phyloP scores from a whole-genome alignment of 2,797 vertebrate species.

The Cirrhinus molitorella region DNA sequence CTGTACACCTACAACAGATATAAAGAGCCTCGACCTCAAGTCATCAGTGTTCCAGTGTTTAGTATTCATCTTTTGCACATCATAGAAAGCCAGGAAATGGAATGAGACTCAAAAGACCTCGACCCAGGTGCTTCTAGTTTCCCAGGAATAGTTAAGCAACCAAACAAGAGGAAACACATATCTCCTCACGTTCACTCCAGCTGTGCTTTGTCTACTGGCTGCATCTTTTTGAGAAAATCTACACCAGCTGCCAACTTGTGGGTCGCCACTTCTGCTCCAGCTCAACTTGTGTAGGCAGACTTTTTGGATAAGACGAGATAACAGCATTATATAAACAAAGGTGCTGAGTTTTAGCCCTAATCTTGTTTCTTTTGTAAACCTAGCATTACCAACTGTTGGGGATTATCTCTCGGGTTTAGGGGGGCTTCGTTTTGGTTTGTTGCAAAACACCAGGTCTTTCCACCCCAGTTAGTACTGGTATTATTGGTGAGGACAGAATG shows the following conservation, averaged over 20 bases:
- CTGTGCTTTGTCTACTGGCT: conserved; percentile 28
- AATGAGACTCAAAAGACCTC: neutral
- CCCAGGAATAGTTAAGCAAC: conserved; percentile 23
- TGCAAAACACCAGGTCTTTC: conserved; percentile 27
- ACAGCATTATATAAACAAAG: conserved; percentile 53
- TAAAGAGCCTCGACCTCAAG: neutral
- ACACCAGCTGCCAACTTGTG: conserved; percentile 16
- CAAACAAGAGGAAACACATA: conserved; percentile 9
- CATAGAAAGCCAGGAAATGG: neutral
- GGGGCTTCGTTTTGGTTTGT: conserved; percentile 39
- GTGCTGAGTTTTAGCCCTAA: conserved; percentile 36
- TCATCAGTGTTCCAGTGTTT: neutral
- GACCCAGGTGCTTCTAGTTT: conserved; percentile 45
- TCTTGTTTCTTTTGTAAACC: conserved; percentile 53
- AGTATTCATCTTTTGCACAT: neutral
- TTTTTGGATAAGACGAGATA: conserved; percentile 17
- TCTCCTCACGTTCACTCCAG: conserved; percentile 21
- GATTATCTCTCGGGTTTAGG: conserved; percentile 33
- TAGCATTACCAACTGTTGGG: conserved; percentile 43
- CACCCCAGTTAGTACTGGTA: conserved; percentile 25
- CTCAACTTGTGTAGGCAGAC: conserved; percentile 24
- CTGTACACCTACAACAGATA: neutral
- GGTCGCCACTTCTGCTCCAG: neutral
- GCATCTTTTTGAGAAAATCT: conserved; percentile 12
- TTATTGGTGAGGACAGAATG: conserved; percentile 12